phyloP scores from a whole-genome alignment of 2,888 invertebrate genomes.

The Hedya salicella region DNA sequence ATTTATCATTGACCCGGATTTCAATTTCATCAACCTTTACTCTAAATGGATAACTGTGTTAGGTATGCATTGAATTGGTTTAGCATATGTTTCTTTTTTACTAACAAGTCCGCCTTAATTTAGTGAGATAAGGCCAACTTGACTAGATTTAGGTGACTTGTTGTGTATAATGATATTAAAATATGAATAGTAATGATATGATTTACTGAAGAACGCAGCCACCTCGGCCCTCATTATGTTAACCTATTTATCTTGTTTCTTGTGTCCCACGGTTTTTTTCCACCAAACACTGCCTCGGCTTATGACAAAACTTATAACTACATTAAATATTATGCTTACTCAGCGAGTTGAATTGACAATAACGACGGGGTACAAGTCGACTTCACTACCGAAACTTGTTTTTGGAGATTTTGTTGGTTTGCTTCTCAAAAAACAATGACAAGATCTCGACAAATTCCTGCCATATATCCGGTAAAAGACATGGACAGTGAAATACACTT shows the following conservation, averaged over 20 bases:
- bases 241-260: slow-evolving; percentile 24
- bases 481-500: slow-evolving; percentile 4
- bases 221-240: neutral
- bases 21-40: too few species aligned
- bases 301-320: slow-evolving; percentile 25
- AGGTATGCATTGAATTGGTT: too few species aligned
- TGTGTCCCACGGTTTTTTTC: slow-evolving; percentile 31
- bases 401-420: too few species aligned
- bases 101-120: too few species aligned
- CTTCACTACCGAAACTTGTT: neutral
- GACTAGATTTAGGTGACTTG: too few species aligned
- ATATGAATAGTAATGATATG: slow-evolving; percentile 3
- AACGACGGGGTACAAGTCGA: neutral
- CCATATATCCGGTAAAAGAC: too few species aligned
- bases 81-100: too few species aligned
- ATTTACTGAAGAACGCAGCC: slow-evolving; percentile 1
- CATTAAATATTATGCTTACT: slow-evolving; percentile 9
- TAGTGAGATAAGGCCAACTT: too few species aligned
- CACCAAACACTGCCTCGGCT: slow-evolving; percentile 25
- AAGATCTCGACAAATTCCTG: neutral
- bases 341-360: slow-evolving; percentile 30
- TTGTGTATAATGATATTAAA: too few species aligned
- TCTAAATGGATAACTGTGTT: too few species aligned
- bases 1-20: too few species aligned
- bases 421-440: neutral